phyloP scores from a whole-genome alignment of 2,888 invertebrate species.

The Yponomeuta plumbellus region DNA sequence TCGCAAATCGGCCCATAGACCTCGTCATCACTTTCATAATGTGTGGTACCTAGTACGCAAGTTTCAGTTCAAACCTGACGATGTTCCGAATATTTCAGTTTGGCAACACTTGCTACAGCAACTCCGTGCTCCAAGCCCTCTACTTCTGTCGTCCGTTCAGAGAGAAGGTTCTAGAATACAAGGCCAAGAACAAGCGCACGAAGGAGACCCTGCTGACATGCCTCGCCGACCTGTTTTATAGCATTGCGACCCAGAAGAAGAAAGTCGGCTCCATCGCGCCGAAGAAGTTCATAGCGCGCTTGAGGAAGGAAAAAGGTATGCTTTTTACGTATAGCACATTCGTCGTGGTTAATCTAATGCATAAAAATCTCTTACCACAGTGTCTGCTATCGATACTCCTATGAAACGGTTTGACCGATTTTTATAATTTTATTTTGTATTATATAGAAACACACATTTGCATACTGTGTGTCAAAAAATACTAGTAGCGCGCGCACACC shows the following conservation, averaged over 20 bases:
- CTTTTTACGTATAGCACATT: not conserved
- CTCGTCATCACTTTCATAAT: too few relatives aligned
- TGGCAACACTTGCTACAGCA: conserved; percentile 99
- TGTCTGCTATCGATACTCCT: too few relatives aligned
- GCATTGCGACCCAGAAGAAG: conserved; percentile 99
- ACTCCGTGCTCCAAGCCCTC: conserved; percentile 98
- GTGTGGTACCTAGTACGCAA: too few relatives aligned
- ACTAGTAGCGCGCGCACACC: not conserved
- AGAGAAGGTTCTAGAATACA: conserved; percentile 98
- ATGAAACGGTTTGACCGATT: too few relatives aligned
- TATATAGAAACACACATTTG: too few relatives aligned
- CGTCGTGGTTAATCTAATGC: too few relatives aligned
- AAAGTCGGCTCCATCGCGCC: conserved; percentile 99
- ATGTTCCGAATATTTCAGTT: conserved; percentile 79
- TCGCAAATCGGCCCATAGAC: too few relatives aligned
- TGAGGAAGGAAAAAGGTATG: conserved; percentile 97
- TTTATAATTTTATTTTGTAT: too few relatives aligned
- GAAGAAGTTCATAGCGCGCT: conserved; percentile 98
- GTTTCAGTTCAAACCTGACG: not conserved
- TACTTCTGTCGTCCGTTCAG: conserved; percentile 99
- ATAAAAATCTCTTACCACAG: too few relatives aligned
- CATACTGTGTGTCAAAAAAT: too few relatives aligned
- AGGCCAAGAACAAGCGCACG: conserved; percentile 94
- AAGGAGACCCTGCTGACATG: conserved; percentile 99
- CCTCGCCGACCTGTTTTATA: conserved; percentile 98